phyloP scores from a whole-genome alignment of 2,113 vertebrate species.

The Diadophis punctatus region DNA sequence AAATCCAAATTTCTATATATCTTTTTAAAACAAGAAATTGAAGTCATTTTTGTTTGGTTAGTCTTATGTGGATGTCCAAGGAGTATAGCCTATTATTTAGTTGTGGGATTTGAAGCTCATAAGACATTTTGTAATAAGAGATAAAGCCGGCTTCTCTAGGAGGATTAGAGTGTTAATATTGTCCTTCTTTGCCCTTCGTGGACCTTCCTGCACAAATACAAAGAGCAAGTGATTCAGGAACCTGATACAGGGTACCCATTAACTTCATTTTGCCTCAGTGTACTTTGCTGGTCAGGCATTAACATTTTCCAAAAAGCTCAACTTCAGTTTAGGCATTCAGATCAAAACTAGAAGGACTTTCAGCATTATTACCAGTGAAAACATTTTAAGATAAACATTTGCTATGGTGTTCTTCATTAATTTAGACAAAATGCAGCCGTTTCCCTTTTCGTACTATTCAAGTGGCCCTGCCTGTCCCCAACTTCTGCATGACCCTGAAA shows the following conservation, averaged over 20 bases:
- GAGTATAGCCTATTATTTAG: neutral
- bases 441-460: neutral
- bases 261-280: neutral
- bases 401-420: neutral
- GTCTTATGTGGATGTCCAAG: neutral
- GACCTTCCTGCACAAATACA: neutral
- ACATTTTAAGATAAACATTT: neutral
- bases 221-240: neutral
- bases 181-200: neutral
- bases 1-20: neutral
- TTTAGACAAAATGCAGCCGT: neutral
- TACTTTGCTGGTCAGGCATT: neutral
- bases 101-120: neutral
- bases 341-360: neutral
- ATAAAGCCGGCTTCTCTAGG: neutral
- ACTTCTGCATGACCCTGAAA: neutral
- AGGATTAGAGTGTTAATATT: neutral
- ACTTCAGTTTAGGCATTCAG: neutral
- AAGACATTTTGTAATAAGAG: neutral
- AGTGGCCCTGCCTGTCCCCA: neutral
- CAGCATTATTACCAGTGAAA: neutral
- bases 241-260: neutral
- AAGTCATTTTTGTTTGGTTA: neutral
- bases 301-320: neutral
- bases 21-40: neutral